These are phyloP conservation scores for Todiramphus chloris DNA, from an alignment of 2,113 vertebrate genomes.

Conservation along the genomic window DNA sequence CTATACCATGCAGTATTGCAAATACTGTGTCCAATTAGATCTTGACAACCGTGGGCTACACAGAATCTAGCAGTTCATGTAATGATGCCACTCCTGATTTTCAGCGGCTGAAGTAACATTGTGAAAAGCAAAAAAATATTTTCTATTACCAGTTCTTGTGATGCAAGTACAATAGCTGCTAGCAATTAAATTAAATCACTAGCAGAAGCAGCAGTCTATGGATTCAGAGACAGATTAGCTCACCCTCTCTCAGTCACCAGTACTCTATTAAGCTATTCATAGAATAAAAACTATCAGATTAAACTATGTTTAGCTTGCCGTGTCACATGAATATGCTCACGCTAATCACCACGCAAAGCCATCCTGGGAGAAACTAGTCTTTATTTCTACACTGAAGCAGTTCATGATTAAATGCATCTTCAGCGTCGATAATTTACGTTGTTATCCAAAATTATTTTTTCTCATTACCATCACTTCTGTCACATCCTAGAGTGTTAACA, in stretches of 20 bases:
- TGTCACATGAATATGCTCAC: constrained; percentile 15
- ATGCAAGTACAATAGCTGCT: neutral
- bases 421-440: neutral
- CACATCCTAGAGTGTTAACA: neutral
- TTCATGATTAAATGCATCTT: constrained; percentile 10
- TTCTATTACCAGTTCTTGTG: neutral
- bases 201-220: neutral
- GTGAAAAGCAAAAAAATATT: neutral
- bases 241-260: neutral
- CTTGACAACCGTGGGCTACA: neutral
- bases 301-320: neutral
- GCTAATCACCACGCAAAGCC: constrained; percentile 20
- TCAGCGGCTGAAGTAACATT: neutral
- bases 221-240: constrained; percentile 21
- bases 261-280: constrained; percentile 24
- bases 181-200: constrained; percentile 12
- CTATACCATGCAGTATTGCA: neutral
- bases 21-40: neutral
- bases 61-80: neutral
- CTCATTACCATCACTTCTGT: neutral
- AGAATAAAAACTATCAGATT: constrained; percentile 47
- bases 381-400: neutral
- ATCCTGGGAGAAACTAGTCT: neutral
- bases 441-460: neutral
- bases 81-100: neutral